Conservation (phyloP, 2,797 vertebrate genomes). For the Melanotaenia trifasciata region DNA sequence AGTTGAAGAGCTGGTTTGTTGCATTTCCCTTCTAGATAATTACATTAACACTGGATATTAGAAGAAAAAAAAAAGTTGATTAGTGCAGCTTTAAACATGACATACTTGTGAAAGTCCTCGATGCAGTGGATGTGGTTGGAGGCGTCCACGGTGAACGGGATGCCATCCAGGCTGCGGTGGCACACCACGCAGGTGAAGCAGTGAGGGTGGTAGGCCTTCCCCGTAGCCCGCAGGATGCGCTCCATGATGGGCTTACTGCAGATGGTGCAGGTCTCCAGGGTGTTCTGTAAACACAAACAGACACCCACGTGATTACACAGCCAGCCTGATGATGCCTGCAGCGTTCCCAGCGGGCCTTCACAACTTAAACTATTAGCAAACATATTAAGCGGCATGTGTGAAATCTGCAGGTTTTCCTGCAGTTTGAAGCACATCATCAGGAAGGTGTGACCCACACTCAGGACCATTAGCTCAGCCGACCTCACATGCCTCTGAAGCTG, state of each 20-base stretch:
- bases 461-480: conserved; percentile 60
- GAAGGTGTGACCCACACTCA: conserved; percentile 6
- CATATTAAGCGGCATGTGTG: conserved; percentile 9
- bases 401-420: conserved; percentile 19
- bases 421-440: conserved; percentile 10
- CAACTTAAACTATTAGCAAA: conserved; percentile 33
- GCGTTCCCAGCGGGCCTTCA: conserved; percentile 19
- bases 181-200: conserved; percentile 99
- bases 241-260: conserved; percentile 98
- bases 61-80: background rate
- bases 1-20: background rate
- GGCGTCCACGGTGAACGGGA: conserved; percentile 96
- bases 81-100: background rate
- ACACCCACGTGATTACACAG: conserved; percentile 56
- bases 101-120: conserved; percentile 98
- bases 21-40: background rate
- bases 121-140: conserved; percentile 99
- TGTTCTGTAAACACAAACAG: conserved; percentile 86
- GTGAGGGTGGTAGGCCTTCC: conserved; percentile 97
- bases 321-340: conserved; percentile 32
- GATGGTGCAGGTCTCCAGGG: conserved; percentile 95
- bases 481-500: conserved; percentile 67
- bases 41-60: too few species aligned
- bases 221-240: conserved; percentile 94
- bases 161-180: conserved; percentile 94